Evolutionary conservation across 2,888 invertebrate species (phyloP).

Genomic region (Tetragonisca angustula): DNA sequence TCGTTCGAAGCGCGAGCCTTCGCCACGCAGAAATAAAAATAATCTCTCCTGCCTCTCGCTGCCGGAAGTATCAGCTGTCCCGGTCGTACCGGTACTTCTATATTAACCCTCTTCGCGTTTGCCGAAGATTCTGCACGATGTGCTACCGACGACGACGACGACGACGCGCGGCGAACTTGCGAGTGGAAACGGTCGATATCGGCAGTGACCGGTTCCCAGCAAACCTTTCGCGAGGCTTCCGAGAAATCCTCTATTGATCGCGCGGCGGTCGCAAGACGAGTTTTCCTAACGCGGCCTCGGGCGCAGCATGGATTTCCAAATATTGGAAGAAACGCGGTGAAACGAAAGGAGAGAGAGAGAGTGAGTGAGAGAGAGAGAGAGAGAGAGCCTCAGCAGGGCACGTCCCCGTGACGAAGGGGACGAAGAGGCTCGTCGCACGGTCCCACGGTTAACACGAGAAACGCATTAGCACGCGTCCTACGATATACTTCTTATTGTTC

Average conservation of each 20-base stretch:
- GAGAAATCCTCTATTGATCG: constrained; percentile 23
- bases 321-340: constrained; percentile 71
- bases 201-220: background rate
- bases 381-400: background rate
- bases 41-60: constrained; percentile 37
- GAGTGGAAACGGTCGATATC: background rate
- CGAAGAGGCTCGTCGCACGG: constrained; percentile 50
- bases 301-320: constrained; percentile 72
- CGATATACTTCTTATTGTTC: constrained; percentile 78
- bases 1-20: constrained; percentile 45
- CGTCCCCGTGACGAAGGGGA: constrained; percentile 23
- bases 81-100: constrained; percentile 52
- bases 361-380: background rate
- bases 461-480: constrained; percentile 79
- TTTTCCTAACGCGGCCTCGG: constrained; percentile 32
- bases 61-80: constrained; percentile 68
- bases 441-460: constrained; percentile 78
- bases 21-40: constrained; percentile 54
- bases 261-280: background rate
- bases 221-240: background rate
- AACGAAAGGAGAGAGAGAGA: constrained; percentile 23
- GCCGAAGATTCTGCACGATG: background rate
- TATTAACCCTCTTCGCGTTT: constrained; percentile 51
- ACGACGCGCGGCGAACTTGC: constrained; percentile 5
- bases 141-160: background rate